Conservation (phyloP, 92 coral and sea anemone genomes). For the Phenganax stokvisi region DNA sequence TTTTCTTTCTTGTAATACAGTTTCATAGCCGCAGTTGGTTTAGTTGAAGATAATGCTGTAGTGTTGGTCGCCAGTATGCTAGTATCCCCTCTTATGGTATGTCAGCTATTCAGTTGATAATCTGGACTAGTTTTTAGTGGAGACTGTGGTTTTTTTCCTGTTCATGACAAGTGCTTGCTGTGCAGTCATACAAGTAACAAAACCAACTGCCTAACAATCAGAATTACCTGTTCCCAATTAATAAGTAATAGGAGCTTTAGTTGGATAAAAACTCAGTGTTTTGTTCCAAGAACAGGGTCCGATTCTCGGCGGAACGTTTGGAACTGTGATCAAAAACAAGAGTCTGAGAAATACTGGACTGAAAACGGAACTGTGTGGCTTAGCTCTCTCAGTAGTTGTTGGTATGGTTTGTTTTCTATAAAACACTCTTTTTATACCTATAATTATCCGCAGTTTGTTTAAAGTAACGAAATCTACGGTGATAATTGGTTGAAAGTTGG, state of each 20-base stretch:
- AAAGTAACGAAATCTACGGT: background rate
- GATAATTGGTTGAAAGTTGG: background rate
- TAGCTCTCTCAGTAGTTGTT: slow-evolving; percentile 20
- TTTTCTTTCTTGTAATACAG: slow-evolving; percentile 12
- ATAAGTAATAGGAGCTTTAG: too few relatives aligned
- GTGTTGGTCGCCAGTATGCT: slow-evolving; percentile 31
- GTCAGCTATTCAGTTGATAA: background rate
- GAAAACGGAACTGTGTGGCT: slow-evolving; percentile 33
- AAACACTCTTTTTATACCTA: background rate
- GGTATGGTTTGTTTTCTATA: background rate
- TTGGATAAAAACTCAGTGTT: too few relatives aligned
- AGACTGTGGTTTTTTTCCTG: background rate
- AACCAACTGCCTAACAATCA: too few relatives aligned
- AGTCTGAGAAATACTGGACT: slow-evolving; percentile 20
- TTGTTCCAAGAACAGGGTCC: slow-evolving; percentile 1
- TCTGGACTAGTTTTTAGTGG: too few relatives aligned
- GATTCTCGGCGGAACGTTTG: slow-evolving; percentile 36
- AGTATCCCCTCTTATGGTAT: slow-evolving; percentile 37
- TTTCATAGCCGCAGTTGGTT: slow-evolving; percentile 33
- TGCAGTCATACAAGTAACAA: background rate
- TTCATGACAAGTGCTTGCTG: background rate
- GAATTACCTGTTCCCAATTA: too few relatives aligned
- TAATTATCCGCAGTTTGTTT: background rate
- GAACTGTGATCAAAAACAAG: slow-evolving; percentile 14
- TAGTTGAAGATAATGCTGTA: slow-evolving; percentile 34